Conservation (phyloP, 2,888 invertebrate species). For the Melieria omissa region DNA sequence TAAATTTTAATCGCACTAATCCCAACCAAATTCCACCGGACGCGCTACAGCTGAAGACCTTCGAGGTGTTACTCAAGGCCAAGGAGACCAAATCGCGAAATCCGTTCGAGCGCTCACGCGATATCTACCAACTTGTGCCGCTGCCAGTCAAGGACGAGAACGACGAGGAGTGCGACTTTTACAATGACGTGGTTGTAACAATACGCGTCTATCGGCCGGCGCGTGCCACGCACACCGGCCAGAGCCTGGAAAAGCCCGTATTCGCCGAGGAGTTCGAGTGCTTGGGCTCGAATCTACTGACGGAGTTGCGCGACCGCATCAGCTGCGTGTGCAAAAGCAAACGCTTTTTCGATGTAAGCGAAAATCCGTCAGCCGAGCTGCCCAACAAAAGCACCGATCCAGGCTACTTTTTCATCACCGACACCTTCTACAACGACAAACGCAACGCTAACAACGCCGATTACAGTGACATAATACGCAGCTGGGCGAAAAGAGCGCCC, state of each 20-base stretch:
- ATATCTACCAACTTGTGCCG: conserved; percentile 43
- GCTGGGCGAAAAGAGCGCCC: conserved; percentile 70
- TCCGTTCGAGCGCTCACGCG: conserved; percentile 53
- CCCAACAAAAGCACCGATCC: conserved; percentile 62
- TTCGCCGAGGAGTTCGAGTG: conserved; percentile 72
- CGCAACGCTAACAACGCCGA: conserved; percentile 72
- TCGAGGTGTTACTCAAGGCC: conserved; percentile 41
- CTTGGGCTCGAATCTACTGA: conserved; percentile 75
- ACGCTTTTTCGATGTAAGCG: conserved; percentile 72
- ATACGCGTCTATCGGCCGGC: conserved; percentile 70
- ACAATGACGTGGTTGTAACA: conserved; percentile 66
- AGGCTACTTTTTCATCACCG: conserved; percentile 81
- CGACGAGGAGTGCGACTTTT: conserved; percentile 53
- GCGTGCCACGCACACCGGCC: conserved; percentile 57
- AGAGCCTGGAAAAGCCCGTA: conserved; percentile 59
- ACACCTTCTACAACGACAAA: conserved; percentile 82
- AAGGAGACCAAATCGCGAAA: conserved; percentile 45
- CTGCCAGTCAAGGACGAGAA: neutral
- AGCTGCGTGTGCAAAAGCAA: conserved; percentile 78
- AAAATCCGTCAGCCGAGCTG: conserved; percentile 64
- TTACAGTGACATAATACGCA: conserved; percentile 73
- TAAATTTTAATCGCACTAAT: conserved; percentile 41
- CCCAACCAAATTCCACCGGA: conserved; percentile 33
- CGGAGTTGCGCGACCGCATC: conserved; percentile 80
- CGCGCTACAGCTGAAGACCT: conserved; percentile 44